Base-by-base conservation (phyloP, 2,888 invertebrate species). In the Ophonus ardosiacus region DNA sequence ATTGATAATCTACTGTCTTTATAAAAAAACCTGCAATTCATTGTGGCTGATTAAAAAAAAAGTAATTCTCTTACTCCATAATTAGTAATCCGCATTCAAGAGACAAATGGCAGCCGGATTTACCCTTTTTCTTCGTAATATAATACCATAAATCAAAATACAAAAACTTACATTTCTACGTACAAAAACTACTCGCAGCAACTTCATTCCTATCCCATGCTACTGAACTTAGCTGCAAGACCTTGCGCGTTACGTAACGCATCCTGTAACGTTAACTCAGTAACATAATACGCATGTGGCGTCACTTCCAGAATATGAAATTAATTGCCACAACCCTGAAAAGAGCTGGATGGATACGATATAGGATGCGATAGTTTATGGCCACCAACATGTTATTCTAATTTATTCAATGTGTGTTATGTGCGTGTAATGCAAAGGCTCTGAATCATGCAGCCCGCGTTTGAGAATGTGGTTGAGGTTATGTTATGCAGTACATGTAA, bases 181-280 rank as follows among this genome's bases (percentile, higher is more conserved):
- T 17, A 74, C 43, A 74, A 43, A 74, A 74, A 40, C 71, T 40
- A 18, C 71, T 74, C n/a, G 15, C 40, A 18, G 10, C 71, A 74
- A 74, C 43, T 74, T 24, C 71, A 74, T 43, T 15, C 8, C 21
- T 43, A 18, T 74, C 71, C 40, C 71, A 43, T 74, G 71, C 71
- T 74, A 74, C 51, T 74, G 71, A 74, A 74, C 71, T 74, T 74
- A 74, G 71, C 40, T 74, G 43, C 21, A 74, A 74, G 71, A 17
- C 71, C 71, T 74, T 74, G 18, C 68, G 17, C 71, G 17, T 74
- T 74, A 74, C 71, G 71, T 43, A 74, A 74, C 71, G 51, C 79
- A 79, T 79, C 79, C 79, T 79, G 79, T 79, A 59, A 79, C 61
- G 59, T 13, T 74, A 74, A 74, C 71, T 79, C 79, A 17, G 79